These are phyloP conservation scores for Pollimyrus isidori DNA, from an alignment of 2,113 vertebrate species.

Conservation along the genomic window DNA sequence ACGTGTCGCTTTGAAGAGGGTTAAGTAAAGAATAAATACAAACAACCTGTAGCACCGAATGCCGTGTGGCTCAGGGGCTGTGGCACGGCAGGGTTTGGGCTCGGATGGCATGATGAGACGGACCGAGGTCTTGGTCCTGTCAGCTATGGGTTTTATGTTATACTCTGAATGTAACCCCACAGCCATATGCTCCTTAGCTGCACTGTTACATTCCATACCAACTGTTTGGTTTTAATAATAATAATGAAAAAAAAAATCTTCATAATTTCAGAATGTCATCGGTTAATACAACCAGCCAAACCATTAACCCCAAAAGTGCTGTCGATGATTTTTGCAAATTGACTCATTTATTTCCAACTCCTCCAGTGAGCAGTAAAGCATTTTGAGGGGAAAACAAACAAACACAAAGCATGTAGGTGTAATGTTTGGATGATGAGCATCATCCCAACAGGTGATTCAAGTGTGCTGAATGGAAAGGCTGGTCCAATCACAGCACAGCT, in stretches of 20 bases:
- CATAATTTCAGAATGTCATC: not conserved
- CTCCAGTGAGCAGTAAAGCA: not conserved
- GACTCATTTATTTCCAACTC: not conserved
- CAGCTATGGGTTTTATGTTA: not conserved
- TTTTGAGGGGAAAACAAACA: not conserved
- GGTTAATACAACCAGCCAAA: not conserved
- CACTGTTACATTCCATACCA: not conserved
- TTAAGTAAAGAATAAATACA: not conserved
- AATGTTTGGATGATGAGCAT: not conserved
- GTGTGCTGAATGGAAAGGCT: not conserved
- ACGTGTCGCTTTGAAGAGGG: not conserved
- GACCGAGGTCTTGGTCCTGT: not conserved
- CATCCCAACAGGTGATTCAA: not conserved
- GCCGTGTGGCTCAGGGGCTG: not conserved
- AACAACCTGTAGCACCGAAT: not conserved
- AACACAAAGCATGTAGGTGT: not conserved
- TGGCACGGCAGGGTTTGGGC: not conserved
- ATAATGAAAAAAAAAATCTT: not conserved
- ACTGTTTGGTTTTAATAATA: not conserved
- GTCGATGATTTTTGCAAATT: not conserved
- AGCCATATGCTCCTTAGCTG: not conserved
- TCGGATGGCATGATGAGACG: not conserved
- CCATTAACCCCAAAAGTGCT: not conserved
- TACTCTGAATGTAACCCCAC: not conserved
- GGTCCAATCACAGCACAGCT: not conserved